These are phyloP conservation scores for Gallinago solitaria DNA, from an alignment of 2,797 vertebrate species.

Conservation along the genomic window DNA sequence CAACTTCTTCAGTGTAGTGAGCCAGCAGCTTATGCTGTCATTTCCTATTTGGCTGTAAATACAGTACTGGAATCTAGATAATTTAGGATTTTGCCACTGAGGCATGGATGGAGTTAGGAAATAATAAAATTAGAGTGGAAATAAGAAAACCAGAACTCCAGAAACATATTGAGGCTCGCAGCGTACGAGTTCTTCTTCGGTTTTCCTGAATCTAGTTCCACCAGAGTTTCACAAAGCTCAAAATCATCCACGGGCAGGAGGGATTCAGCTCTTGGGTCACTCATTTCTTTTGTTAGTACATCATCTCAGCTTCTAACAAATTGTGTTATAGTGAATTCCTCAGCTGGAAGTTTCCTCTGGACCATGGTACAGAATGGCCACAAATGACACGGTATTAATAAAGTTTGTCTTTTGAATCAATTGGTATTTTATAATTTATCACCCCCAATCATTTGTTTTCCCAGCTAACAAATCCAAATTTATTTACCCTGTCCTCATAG, in stretches of 20 bases:
- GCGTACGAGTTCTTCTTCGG: not conserved
- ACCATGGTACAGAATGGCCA: not conserved
- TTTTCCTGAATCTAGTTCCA: slow-evolving; percentile 3
- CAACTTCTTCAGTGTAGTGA: slow-evolving; percentile 15
- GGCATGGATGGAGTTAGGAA: slow-evolving; percentile 11
- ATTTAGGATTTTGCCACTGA: slow-evolving; percentile 56
- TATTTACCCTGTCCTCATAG: not conserved
- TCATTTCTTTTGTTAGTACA: not conserved
- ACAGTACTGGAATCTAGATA: slow-evolving; percentile 46
- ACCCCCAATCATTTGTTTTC: not conserved
- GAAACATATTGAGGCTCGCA: not conserved
- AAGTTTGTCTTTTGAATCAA: not conserved
- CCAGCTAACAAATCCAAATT: not conserved
- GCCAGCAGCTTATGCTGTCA: slow-evolving; percentile 46
- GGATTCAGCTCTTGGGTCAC: not conserved
- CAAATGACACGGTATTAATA: not conserved
- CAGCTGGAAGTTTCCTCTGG: not conserved
- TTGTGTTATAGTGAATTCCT: not conserved
- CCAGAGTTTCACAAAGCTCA: not conserved
- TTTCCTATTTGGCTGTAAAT: slow-evolving; percentile 66
- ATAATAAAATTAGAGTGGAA: slow-evolving; percentile 37
- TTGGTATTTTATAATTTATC: not conserved
- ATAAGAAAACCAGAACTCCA: slow-evolving; percentile 47
- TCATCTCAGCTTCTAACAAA: not conserved
- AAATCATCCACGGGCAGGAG: not conserved